A percentile compares a stretch with the other conserved stretches of the same genome.
These are phyloP conservation scores for Amphiura filiformis DNA, from an alignment of 35 echinoderm and acorn worm genomes.

Conservation along the genomic window DNA sequence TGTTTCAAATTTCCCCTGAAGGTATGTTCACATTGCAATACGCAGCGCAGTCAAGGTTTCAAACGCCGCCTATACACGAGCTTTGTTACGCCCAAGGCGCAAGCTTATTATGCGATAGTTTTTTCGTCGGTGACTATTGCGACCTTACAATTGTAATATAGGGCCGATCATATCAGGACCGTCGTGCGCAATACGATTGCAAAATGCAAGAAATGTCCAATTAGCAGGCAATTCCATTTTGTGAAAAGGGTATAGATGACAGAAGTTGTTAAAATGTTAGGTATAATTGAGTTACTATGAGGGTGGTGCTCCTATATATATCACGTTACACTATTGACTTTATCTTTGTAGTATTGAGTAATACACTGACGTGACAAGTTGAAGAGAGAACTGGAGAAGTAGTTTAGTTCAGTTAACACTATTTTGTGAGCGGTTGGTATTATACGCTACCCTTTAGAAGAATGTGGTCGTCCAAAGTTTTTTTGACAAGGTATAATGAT, in stretches of 20 bases:
- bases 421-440: neutral
- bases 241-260: neutral
- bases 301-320: too few species aligned
- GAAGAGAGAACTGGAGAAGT: too few species aligned
- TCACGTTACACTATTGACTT: too few species aligned
- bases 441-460: neutral
- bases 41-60: neutral
- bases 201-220: neutral
- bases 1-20: neutral
- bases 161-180: neutral
- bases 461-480: conserved; percentile 3
- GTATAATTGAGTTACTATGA: too few species aligned
- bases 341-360: too few species aligned
- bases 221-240: neutral
- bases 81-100: neutral
- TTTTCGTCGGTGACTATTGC: neutral
- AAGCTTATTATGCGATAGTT: neutral
- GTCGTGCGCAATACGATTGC: neutral
- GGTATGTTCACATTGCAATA: neutral
- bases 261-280: neutral
- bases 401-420: too few species aligned
- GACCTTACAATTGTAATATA: neutral
- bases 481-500: neutral
- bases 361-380: too few species aligned
- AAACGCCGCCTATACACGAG: neutral